These are phyloP conservation scores for Microctenopoma stevenorrisi DNA, from an alignment of 2,797 vertebrate genomes.

Conservation along the genomic window DNA sequence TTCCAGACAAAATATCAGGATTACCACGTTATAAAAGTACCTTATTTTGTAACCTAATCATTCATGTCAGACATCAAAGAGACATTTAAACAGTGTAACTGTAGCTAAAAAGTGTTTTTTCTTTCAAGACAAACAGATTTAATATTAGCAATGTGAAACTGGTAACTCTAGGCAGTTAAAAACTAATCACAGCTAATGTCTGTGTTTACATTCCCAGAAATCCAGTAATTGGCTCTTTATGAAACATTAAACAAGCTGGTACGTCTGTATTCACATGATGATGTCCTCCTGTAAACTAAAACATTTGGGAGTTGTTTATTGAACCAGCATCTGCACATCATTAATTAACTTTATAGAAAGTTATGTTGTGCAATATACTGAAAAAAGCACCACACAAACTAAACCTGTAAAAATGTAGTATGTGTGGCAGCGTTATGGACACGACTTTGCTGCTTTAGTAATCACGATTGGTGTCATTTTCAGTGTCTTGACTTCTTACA, in stretches of 20 bases:
- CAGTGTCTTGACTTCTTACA: background rate
- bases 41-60: background rate
- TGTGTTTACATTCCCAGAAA: background rate
- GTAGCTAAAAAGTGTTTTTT: background rate
- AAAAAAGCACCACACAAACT: no score
- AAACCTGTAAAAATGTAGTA: no score
- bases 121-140: background rate
- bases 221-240: background rate
- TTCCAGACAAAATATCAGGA: conserved; percentile 31
- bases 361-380: no score
- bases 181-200: background rate
- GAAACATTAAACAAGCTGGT: background rate
- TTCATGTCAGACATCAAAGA: background rate
- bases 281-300: background rate
- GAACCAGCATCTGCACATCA: background rate
- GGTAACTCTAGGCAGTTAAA: background rate
- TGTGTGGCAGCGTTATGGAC: no score
- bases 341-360: background rate
- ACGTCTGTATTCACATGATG: background rate
- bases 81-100: background rate
- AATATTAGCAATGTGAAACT: background rate
- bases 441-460: background rate
- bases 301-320: background rate
- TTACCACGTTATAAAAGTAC: background rate
- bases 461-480: background rate